Percentiles rank a stretch among this genome's conserved stretches.
phyloP scores from a whole-genome alignment of 2,797 vertebrate genomes.

The Neopelma chrysocephalum region DNA sequence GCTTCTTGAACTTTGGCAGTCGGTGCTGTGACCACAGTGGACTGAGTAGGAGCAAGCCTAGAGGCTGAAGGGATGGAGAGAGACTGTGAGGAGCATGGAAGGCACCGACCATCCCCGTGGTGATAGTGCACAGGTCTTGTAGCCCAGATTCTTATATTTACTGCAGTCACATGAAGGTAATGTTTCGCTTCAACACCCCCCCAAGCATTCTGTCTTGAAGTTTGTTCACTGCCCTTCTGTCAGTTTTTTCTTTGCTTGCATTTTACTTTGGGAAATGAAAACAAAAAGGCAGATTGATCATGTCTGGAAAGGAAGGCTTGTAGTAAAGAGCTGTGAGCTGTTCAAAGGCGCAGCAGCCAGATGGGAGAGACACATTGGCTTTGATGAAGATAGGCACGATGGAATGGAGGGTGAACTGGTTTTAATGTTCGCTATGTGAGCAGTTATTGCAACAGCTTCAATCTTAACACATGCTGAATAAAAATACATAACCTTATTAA shows the following conservation, averaged over 20 bases:
- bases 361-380: background rate
- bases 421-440: background rate
- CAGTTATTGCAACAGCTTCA: background rate
- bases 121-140: background rate
- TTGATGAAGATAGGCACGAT: background rate
- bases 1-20: background rate
- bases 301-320: background rate
- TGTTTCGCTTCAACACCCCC: background rate
- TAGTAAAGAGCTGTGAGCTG: background rate
- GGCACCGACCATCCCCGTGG: background rate
- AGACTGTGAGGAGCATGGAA: background rate
- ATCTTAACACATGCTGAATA: background rate
- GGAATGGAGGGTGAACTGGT: background rate
- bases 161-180: background rate
- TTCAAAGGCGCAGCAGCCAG: background rate
- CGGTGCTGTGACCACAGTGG: background rate
- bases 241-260: background rate
- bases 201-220: background rate
- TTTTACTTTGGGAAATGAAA: background rate
- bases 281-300: background rate
- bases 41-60: background rate
- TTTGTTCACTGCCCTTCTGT: background rate
- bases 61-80: background rate
- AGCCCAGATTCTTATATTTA: background rate
- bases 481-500: background rate